Evolutionary conservation across 2,797 vertebrate genomes (phyloP).

Genomic region (Tarsius wallacei): DNA sequence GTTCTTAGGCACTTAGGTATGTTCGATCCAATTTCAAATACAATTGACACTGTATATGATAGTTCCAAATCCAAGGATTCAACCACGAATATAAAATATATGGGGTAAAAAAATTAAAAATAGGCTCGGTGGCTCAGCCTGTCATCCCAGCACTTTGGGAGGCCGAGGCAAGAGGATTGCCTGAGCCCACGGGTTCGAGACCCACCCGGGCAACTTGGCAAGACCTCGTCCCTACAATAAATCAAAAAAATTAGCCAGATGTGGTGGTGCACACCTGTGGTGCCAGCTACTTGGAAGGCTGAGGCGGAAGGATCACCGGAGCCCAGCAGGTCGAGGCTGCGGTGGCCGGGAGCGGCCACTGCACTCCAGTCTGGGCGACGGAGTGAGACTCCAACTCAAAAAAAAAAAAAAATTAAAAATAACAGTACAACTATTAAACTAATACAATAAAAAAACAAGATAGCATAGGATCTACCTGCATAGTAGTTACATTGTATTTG

Average conservation of each 20-base stretch:
- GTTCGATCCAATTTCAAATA: conserved; percentile 10
- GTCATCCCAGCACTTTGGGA: background rate
- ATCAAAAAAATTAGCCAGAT: background rate
- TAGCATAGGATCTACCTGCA: too few relatives aligned
- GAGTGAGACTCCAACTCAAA: background rate
- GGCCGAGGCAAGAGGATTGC: background rate
- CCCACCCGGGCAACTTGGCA: background rate
- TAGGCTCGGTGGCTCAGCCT: background rate
- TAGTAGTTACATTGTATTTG: too few relatives aligned
- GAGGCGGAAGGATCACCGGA: background rate
- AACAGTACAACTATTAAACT: too few relatives aligned
- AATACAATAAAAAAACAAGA: too few relatives aligned
- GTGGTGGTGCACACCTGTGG: background rate
- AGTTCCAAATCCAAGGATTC: background rate
- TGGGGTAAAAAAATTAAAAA: background rate
- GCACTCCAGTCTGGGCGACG: background rate
- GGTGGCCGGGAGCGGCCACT: background rate
- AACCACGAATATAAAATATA: background rate
- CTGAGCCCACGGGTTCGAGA: background rate
- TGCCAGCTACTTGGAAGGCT: background rate
- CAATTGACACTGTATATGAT: background rate
- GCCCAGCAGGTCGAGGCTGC: background rate
- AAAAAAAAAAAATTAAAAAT: background rate
- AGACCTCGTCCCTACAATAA: background rate
- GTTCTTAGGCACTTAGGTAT: background rate